These are phyloP conservation scores for Prionailurus bengalensis DNA, from an alignment of 2,113 vertebrate genomes.

Conservation along the genomic window DNA sequence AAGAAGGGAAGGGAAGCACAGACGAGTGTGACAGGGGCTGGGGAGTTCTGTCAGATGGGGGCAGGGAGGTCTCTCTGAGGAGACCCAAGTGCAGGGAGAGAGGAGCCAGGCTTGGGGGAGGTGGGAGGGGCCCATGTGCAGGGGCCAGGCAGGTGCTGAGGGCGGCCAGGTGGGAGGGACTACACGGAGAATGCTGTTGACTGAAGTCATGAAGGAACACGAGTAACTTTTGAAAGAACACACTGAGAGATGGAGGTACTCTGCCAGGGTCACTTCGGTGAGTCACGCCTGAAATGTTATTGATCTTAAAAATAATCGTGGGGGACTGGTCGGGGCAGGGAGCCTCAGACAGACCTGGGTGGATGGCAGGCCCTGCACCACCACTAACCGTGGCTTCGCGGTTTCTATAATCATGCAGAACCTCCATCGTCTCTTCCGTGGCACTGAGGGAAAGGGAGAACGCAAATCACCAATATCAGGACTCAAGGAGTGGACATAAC, in stretches of 20 bases:
- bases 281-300: background rate
- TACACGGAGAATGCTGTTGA: fast-evolving
- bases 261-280: background rate
- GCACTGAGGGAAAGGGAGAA: background rate
- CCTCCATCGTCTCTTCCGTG: background rate
- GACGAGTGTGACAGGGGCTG: background rate
- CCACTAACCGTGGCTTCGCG: fast-evolving
- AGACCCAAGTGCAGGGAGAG: background rate
- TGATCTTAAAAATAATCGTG: background rate
- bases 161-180: fast-evolving
- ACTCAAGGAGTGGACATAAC: background rate
- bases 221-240: background rate
- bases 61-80: background rate
- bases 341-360: background rate
- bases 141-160: too few relatives aligned
- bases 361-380: background rate
- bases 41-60: background rate
- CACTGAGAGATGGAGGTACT: background rate
- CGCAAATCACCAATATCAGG: background rate
- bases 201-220: background rate
- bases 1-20: background rate
- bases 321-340: background rate
- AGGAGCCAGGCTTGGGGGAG: too few relatives aligned
- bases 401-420: background rate
- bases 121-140: fast-evolving